Evolutionary conservation across 2,888 invertebrate species (phyloP).

Genomic region (Argyresthia albistria): DNA sequence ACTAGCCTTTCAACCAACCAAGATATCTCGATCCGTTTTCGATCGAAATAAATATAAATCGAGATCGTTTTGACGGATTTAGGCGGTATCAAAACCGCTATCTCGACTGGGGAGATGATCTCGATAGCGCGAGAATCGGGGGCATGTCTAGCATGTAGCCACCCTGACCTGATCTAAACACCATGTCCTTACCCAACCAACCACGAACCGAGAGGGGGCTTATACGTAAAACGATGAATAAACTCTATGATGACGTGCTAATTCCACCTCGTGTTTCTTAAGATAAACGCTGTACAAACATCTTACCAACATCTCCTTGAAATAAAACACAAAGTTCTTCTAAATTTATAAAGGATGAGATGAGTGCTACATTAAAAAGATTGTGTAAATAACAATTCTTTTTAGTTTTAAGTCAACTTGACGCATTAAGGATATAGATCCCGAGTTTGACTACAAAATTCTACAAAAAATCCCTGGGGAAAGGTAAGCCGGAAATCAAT

Average conservation of each 20-base stretch:
- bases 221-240: not conserved
- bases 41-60: too few relatives aligned
- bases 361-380: conserved; percentile 12
- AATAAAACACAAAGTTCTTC: not conserved
- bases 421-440: not conserved
- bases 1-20: too few relatives aligned
- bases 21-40: too few relatives aligned
- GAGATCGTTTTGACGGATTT: too few relatives aligned
- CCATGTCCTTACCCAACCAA: conserved; percentile 9
- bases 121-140: too few relatives aligned
- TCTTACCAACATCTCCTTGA: not conserved
- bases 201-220: not conserved
- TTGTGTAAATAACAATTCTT: not conserved
- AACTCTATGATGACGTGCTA: not conserved
- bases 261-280: conserved; percentile 24
- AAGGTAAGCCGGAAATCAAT: conserved; percentile 2
- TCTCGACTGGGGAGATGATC: too few relatives aligned
- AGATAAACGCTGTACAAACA: conserved; percentile 9
- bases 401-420: not conserved
- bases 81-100: too few relatives aligned
- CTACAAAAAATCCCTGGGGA: not conserved
- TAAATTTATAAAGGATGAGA: conserved; percentile 11
- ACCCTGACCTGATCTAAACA: conserved; percentile 7
- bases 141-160: not conserved
- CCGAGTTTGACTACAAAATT: not conserved